Conservation (phyloP, 1,140 invertebrate species). For the Oncopeltus fasciatus region DNA sequence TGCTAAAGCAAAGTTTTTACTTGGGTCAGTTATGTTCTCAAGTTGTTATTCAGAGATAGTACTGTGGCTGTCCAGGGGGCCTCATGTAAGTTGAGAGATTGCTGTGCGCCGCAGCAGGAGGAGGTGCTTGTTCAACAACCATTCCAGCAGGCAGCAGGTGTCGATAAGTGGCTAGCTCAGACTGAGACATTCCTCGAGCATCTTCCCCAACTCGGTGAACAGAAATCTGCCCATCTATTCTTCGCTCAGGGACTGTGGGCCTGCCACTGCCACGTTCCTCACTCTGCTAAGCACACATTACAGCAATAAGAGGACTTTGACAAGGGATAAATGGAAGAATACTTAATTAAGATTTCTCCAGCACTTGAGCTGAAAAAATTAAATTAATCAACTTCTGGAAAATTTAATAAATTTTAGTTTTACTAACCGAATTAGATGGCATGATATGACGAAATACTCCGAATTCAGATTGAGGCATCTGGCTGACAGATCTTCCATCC, state of each 20-base stretch:
- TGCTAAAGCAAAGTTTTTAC: too few species aligned
- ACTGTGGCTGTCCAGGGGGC: too few species aligned
- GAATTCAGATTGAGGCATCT: constrained; percentile 29
- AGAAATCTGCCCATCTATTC: constrained; percentile 30
- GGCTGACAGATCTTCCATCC: constrained; percentile 28
- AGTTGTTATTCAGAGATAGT: too few species aligned
- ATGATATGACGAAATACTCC: constrained; percentile 30
- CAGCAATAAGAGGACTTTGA: neutral
- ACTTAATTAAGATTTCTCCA: neutral
- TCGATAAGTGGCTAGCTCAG: constrained; percentile 30
- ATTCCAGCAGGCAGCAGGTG: constrained; percentile 27
- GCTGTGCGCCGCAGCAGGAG: neutral
- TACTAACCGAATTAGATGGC: constrained; percentile 16
- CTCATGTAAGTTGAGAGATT: neutral
- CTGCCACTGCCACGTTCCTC: neutral
- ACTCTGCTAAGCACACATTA: neutral
- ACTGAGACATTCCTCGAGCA: constrained; percentile 30
- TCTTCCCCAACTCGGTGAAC: constrained; percentile 32
- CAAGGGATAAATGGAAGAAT: too few species aligned
- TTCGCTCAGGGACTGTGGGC: constrained; percentile 19
- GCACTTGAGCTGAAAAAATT: neutral
- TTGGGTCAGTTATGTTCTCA: too few species aligned
- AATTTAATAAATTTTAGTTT: too few species aligned
- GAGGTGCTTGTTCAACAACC: neutral
- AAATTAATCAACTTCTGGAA: too few species aligned